Evolutionary conservation across 2,113 vertebrate genomes (phyloP), one percentile per base, ranked within the genome.

Genomic region (Reinhardtius hippoglossoides): DNA sequence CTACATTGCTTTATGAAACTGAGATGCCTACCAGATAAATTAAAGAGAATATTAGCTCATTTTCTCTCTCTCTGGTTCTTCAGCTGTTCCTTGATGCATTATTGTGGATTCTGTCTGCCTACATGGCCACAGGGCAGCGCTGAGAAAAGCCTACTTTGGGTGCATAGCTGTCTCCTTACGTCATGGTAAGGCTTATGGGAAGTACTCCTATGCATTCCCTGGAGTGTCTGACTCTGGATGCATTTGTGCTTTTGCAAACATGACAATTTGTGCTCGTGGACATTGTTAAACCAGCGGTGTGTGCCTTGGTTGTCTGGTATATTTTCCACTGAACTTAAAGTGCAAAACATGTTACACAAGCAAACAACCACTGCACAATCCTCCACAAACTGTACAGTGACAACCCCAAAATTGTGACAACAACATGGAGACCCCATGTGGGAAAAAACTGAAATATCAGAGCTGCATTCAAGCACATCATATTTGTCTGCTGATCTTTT

Each of bases 151-250:
- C 77, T 72, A 87, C 78, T 88, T 65, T 83, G 89, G 79, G 82
- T 82, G 87, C 89, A 92, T 91, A 92, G 81, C 87, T 89, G 71
- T 87, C 78, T 78, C 80, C 77, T 91, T 86, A 91, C 84, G 67
- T 92, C 89, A 91, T 80, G 46, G 23, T 62, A n/a, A 76, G 78
- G 73, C 73, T 87, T 86, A 89, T 89, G 81, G 83, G 90, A 91
- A 81, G 82, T 24, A 72, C 66, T 87, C 72, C 80, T 84, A 70
- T 84, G 80, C 73, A 77, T 90, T 91, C 92, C 81, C 71, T 44
- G 27, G 85, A 77, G 87, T 64, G 72, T 81, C 69, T 56, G 73
- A 67, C 54, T 87, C 18, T 76, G 73, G 44, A 21, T 67, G 60
- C 56, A 52, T 65, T 64, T 79, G 18, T 55, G 42, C 8, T 35